phyloP scores from a whole-genome alignment of 2,888 invertebrate species.

The Ceriagrion tenellum region DNA sequence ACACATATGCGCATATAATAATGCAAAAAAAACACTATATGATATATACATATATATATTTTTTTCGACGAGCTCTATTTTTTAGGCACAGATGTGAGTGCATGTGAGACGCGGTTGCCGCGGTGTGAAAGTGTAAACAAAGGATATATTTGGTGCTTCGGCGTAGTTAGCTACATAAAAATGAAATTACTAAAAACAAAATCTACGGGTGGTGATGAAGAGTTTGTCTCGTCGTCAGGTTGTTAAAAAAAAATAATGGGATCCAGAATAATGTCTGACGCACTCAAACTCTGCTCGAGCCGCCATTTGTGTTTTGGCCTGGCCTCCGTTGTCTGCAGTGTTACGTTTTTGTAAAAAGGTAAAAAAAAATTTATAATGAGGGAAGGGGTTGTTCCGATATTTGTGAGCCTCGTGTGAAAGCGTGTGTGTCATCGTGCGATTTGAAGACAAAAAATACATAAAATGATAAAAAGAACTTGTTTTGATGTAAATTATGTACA shows the following conservation, averaged over 20 bases:
- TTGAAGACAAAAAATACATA: not conserved
- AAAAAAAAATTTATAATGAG: too few species aligned
- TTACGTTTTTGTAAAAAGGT: not conserved
- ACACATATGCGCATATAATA: not conserved
- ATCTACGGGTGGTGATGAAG: too few species aligned
- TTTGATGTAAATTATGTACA: conserved; percentile 61
- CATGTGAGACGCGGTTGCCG: not conserved
- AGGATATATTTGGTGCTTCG: not conserved
- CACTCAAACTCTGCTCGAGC: not conserved
- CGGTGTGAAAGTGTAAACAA: not conserved
- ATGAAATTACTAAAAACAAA: not conserved
- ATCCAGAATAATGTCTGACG: not conserved
- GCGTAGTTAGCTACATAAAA: not conserved
- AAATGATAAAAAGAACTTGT: conserved; percentile 5
- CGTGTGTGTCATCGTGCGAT: conserved; percentile 5
- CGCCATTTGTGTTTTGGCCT: not conserved
- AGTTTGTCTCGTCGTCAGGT: too few species aligned
- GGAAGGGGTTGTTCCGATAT: not conserved
- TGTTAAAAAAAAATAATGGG: not conserved
- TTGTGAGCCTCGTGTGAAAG: not conserved
- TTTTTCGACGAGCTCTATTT: conserved; percentile 61
- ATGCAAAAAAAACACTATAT: not conserved
- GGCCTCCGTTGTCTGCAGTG: not conserved
- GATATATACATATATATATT: conserved; percentile 31
- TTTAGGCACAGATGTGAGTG: conserved; percentile 55